Evolutionary conservation across 2,888 invertebrate species (phyloP).

Genomic region (Ferdinandea cuprea): DNA sequence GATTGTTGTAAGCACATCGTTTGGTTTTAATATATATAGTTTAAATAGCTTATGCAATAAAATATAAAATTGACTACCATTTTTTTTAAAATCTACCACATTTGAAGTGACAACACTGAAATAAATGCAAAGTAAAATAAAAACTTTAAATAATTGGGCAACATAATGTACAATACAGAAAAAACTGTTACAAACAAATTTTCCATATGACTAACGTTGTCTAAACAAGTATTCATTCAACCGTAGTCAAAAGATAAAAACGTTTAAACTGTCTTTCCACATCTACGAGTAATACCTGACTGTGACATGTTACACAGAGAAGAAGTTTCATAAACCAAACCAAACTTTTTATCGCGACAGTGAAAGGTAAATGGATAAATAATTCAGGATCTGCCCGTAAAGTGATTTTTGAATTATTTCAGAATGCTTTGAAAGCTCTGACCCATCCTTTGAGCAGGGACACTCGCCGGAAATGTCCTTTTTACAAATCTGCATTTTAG

Average conservation of each 20-base stretch:
- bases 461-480: slow-evolving; percentile 74
- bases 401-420: slow-evolving; percentile 23
- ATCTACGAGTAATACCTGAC: neutral
- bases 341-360: slow-evolving; percentile 25
- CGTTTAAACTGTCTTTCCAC: slow-evolving; percentile 13
- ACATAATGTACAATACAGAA: too few relatives aligned
- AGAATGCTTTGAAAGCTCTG: slow-evolving; percentile 24
- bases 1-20: too few relatives aligned
- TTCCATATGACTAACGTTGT: neutral
- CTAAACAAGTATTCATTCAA: slow-evolving; percentile 4
- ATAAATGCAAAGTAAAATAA: too few relatives aligned
- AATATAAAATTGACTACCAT: too few relatives aligned
- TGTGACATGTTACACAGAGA: slow-evolving; percentile 34
- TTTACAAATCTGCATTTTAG: slow-evolving; percentile 73
- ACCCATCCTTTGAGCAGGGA: slow-evolving; percentile 55
- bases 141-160: too few relatives aligned
- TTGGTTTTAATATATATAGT: too few relatives aligned
- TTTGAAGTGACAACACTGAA: too few relatives aligned
- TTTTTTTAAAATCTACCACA: too few relatives aligned
- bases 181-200: neutral
- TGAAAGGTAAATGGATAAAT: slow-evolving; percentile 53
- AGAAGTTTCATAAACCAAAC: slow-evolving; percentile 32
- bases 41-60: too few relatives aligned
- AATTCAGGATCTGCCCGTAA: slow-evolving; percentile 53
- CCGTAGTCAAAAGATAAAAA: slow-evolving; percentile 5